Evolutionary conservation across 2,797 vertebrate species (phyloP).

Genomic region (Sphenodon punctatus): DNA sequence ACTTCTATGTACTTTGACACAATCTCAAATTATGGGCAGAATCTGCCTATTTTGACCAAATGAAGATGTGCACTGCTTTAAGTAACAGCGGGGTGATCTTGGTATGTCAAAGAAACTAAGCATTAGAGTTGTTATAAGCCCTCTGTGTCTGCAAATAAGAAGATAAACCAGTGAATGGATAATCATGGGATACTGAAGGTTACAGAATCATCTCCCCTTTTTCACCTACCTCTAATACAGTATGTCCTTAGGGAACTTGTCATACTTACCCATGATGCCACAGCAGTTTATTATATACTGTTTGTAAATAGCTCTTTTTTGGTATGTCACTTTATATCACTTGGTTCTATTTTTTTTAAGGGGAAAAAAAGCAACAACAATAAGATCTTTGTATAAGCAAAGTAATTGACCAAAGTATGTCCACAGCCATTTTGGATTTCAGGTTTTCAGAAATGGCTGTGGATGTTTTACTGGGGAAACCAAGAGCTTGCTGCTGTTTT

Average conservation of each 20-base stretch:
- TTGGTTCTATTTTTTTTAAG: constrained; percentile 73
- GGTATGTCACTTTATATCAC: constrained; percentile 80
- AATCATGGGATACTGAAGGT: constrained; percentile 72
- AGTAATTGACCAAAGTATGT: constrained; percentile 81
- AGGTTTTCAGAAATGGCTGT: constrained; percentile 66
- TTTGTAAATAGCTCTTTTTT: constrained; percentile 76
- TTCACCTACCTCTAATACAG: constrained; percentile 82
- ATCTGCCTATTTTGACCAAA: constrained; percentile 75
- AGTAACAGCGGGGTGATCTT: constrained; percentile 59
- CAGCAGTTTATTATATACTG: constrained; percentile 75
- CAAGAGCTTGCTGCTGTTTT: constrained; percentile 76
- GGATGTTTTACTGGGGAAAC: constrained; percentile 81
- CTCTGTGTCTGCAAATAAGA: constrained; percentile 64
- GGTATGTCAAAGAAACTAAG: constrained; percentile 41
- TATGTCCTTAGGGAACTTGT: constrained; percentile 70
- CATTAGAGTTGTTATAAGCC: constrained; percentile 56
- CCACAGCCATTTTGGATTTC: constrained; percentile 68
- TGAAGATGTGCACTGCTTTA: constrained; percentile 70
- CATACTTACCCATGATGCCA: constrained; percentile 61
- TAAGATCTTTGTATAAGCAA: constrained; percentile 64
- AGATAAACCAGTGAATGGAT: constrained; percentile 70
- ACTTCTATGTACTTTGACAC: constrained; percentile 38
- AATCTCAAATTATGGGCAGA: constrained; percentile 73
- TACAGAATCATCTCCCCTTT: constrained; percentile 71
- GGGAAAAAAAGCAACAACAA: constrained; percentile 50